Evolutionary conservation across 2,888 invertebrate species (phyloP), one percentile per base, ranked within the genome.

Genomic region (Netelia virgata): DNA sequence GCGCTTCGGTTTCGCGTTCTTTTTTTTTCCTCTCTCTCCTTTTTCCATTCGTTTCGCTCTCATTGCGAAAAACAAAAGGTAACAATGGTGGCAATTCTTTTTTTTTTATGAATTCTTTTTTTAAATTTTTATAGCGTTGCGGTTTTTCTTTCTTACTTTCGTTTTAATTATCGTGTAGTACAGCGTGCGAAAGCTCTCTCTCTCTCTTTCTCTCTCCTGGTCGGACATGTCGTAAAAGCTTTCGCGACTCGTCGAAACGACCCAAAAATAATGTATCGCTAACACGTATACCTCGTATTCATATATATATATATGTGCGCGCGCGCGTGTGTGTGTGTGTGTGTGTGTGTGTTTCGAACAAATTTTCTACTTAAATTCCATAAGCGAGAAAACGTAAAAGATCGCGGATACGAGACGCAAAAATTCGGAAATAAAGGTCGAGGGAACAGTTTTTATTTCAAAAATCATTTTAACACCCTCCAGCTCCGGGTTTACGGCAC

Each of bases 231-330:
- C 41, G 55, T 36, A 41, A 68, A 20, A 64, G 47, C 47, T 1
- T 69, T 69, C 1, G 20, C 69, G 28, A 53, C 10, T 28, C 16
- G 16, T 11, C 16, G 64, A 66, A 66, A 66, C 64, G 64, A 66
- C 16, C 43, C 36, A 18, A 16, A 16, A 43, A 41, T 41, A 36
- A 18, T 41, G 5, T n/a, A 9, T 66, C 47, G 10, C 14, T 23
- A 10, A 11, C 5, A 28, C 28, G 28, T 28, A 28, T 28, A 5
- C 28, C 28, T 28, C 28, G 28, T 28, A 28, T 0, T 0, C 5
- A 28, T 28, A 28, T 28, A 28, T 28, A 28, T 28, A 28, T 28
- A 5, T 28, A 28, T 28, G 6, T 28, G 28, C 28, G 5, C 2
- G n/a, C n/a, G n/a, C n/a, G n/a, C n/a, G n/a, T n/a, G n/a, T n/a